Conservation (phyloP, 2,113 vertebrate species). For the Castor canadensis region DNA sequence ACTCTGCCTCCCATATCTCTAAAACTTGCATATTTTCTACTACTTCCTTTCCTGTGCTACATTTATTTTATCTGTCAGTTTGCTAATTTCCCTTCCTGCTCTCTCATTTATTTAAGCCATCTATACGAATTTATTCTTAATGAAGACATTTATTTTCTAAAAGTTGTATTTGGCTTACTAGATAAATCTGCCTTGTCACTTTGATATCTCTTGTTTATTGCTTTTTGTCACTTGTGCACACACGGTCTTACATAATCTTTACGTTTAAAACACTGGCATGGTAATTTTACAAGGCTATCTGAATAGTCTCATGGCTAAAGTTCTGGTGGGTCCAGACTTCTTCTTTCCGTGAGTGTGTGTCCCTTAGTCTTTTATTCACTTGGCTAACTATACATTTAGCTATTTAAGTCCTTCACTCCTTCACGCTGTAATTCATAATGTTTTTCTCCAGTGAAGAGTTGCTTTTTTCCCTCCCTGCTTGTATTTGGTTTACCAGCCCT, state of each 20-base stretch:
- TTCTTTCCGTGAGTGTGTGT: not conserved
- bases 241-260: not conserved
- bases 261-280: not conserved
- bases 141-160: not conserved
- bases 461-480: not conserved
- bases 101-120: constrained; percentile 7
- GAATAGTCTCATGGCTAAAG: not conserved
- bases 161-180: not conserved
- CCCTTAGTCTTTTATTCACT: not conserved
- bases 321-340: too few relatives aligned
- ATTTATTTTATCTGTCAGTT: not conserved
- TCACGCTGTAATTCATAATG: not conserved
- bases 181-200: not conserved
- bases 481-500: not conserved
- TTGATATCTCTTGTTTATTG: not conserved
- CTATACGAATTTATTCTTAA: not conserved
- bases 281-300: not conserved
- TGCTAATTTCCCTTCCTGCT: not conserved
- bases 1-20: not conserved
- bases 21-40: not conserved
- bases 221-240: not conserved
- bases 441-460: not conserved
- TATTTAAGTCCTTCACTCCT: too few relatives aligned
- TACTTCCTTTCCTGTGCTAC: not conserved
- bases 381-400: not conserved